phyloP scores from a whole-genome alignment of 2,113 vertebrate species.

The Rana temporaria region DNA sequence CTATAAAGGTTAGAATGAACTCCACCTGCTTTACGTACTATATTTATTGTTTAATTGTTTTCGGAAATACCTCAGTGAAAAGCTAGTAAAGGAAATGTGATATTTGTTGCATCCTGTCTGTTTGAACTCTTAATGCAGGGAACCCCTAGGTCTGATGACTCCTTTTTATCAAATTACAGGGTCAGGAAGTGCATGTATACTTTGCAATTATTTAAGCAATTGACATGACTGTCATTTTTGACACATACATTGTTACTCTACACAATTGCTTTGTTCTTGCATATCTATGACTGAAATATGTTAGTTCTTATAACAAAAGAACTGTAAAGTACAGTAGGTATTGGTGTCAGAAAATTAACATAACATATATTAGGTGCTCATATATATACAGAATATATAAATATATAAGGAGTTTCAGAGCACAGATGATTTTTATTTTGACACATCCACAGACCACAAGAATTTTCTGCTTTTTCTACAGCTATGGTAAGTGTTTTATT shows the following conservation, averaged over 20 bases:
- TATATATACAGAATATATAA: too few relatives aligned
- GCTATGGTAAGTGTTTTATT: constrained; percentile 9
- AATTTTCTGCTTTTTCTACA: not conserved
- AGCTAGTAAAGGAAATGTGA: not conserved
- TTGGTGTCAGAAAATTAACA: constrained; percentile 9
- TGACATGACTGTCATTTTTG: constrained; percentile 2
- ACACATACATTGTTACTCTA: constrained; percentile 1
- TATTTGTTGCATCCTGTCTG: constrained; percentile 15
- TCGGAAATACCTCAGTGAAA: not conserved
- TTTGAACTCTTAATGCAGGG: not conserved
- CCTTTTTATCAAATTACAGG: constrained; percentile 35
- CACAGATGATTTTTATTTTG: not conserved
- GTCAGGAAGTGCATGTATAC: constrained; percentile 18
- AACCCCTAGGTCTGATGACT: not conserved
- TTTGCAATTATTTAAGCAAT: not conserved
- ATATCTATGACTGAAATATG: not conserved
- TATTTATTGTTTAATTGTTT: constrained; percentile 14
- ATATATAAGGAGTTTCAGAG: constrained; percentile 3
- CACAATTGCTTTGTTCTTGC: constrained; percentile 16
- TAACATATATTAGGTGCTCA: not conserved
- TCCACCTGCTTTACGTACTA: not conserved
- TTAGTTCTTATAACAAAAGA: not conserved
- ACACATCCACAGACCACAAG: not conserved
- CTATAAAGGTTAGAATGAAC: not conserved
- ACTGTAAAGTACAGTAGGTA: not conserved